A percentile compares a stretch with the other conserved stretches of the same genome.
Conservation (phyloP, 2,113 vertebrate species). For the Chionomys nivalis region DNA sequence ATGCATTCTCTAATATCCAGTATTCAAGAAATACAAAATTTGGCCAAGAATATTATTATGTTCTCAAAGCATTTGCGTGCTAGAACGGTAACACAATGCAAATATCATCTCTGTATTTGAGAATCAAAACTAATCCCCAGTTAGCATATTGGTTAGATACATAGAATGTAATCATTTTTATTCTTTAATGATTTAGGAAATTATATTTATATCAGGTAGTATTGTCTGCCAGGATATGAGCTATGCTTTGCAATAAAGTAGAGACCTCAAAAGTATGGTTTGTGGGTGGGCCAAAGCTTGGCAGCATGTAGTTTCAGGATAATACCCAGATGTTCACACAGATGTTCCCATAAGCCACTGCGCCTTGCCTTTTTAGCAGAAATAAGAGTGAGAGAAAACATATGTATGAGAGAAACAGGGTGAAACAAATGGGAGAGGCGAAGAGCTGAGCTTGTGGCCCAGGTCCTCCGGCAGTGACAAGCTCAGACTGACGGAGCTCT, state of each 20-base stretch:
- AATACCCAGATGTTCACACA: not conserved
- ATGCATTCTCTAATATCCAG: not conserved
- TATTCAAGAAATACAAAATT: slow-evolving; percentile 19
- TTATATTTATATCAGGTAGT: not conserved
- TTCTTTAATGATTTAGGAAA: not conserved
- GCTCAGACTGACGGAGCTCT: not conserved
- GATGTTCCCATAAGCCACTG: not conserved
- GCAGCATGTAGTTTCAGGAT: not conserved
- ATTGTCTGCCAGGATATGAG: not conserved
- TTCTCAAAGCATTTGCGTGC: slow-evolving; percentile 3
- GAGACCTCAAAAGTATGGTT: not conserved
- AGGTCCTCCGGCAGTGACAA: not conserved
- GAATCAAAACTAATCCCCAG: not conserved
- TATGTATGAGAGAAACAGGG: not conserved
- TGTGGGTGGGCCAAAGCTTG: not conserved
- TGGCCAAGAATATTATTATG: not conserved
- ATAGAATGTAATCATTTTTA: not conserved
- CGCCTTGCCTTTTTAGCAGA: not conserved
- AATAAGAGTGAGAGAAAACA: not conserved
- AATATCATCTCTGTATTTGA: not conserved
- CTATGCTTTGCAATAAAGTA: not conserved
- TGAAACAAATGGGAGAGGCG: not conserved
- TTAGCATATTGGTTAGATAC: not conserved
- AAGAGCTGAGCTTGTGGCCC: not conserved
- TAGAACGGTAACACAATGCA: slow-evolving; percentile 12